Evolutionary conservation across 2,113 vertebrate genomes (phyloP).

Genomic region (Opisthocomus hoazin): DNA sequence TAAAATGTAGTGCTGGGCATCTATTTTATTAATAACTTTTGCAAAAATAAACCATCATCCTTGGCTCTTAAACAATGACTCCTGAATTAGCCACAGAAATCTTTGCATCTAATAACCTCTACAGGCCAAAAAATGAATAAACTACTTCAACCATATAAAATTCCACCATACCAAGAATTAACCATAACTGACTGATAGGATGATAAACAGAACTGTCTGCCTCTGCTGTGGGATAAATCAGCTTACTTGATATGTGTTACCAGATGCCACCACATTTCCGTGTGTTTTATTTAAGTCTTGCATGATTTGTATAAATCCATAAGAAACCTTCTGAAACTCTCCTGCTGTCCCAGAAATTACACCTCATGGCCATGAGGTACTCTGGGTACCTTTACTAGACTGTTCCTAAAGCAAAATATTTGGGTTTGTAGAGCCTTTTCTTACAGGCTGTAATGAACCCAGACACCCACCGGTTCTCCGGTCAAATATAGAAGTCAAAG

Average conservation of each 20-base stretch:
- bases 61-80: not conserved
- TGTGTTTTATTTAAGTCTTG: not conserved
- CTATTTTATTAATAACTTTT: not conserved
- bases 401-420: not conserved
- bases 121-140: not conserved
- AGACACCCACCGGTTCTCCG: not conserved
- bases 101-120: not conserved
- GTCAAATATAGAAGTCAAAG: not conserved
- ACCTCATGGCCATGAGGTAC: not conserved
- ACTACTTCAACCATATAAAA: not conserved
- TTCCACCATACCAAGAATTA: not conserved
- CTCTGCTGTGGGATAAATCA: not conserved
- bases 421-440: not conserved
- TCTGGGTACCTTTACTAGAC: not conserved
- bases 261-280: not conserved
- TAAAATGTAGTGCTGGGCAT: not conserved
- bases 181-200: not conserved
- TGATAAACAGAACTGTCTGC: not conserved
- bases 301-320: accelerated
- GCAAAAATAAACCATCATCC: not conserved
- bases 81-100: not conserved
- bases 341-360: not conserved
- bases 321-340: not conserved
- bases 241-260: not conserved
- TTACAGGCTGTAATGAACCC: not conserved